These are phyloP conservation scores for Phallusia fumigata DNA, from an alignment of 23 tunicate species.

Conservation along the genomic window DNA sequence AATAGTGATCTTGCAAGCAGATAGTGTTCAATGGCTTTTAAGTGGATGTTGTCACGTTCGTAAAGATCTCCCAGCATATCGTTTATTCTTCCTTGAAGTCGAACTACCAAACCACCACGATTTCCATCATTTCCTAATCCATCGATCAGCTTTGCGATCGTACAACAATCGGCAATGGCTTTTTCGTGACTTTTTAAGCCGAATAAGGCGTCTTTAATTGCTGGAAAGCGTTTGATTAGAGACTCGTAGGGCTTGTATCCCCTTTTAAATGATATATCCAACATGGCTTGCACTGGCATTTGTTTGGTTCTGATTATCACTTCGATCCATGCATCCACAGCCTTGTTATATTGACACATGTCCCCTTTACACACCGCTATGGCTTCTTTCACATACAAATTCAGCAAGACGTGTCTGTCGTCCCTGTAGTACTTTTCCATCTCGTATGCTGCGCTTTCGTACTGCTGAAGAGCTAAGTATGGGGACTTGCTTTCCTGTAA, in stretches of 20 bases:
- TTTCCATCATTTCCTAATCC: no score
- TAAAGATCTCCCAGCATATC: no score
- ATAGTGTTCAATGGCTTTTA: no score
- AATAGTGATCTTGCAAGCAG: no score
- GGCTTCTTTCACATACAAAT: not conserved
- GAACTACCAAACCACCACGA: no score
- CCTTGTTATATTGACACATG: not conserved
- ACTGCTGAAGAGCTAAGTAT: not conserved
- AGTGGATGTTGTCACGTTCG: no score
- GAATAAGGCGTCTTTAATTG: not conserved
- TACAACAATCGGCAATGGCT: no score
- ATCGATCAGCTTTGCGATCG: no score
- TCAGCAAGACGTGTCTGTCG: not conserved
- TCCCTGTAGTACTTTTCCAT: slow-evolving; percentile 3
- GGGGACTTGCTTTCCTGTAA: not conserved
- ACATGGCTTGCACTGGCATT: not conserved
- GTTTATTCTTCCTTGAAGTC: no score
- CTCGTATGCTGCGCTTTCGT: not conserved
- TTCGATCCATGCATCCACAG: not conserved
- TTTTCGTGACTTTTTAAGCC: not conserved
- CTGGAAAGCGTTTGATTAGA: not conserved
- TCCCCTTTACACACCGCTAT: not conserved
- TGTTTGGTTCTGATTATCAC: not conserved
- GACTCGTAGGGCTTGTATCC: not conserved
- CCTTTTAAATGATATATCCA: not conserved